Evolutionary conservation across 2,113 vertebrate species (phyloP).

Genomic region (Blennius ocellaris): DNA sequence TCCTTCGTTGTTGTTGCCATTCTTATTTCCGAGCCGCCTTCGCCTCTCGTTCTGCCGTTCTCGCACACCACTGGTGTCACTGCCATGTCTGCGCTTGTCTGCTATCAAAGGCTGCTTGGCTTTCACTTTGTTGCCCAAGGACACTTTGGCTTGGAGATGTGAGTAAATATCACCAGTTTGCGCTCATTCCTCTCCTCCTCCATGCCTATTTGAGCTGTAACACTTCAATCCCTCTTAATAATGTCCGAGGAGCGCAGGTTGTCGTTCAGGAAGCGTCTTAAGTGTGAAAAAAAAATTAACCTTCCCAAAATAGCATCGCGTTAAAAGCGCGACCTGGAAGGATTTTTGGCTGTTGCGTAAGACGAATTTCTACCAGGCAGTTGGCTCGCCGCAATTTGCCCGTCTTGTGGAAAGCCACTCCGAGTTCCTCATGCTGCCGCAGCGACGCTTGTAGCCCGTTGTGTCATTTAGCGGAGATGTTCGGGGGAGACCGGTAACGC

Average conservation of each 20-base stretch:
- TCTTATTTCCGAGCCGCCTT: no score
- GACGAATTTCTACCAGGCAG: slow-evolving; percentile 31
- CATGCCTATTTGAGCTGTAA: not conserved
- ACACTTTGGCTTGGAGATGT: no score
- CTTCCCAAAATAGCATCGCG: slow-evolving; percentile 10
- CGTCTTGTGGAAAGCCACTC: slow-evolving; percentile 35
- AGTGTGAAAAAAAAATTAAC: slow-evolving; percentile 13
- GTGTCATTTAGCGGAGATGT: slow-evolving; percentile 52
- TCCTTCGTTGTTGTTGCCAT: no score
- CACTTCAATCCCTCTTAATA: not conserved
- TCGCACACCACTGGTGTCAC: no score
- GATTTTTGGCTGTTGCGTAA: slow-evolving; percentile 28
- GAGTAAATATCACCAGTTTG: not conserved
- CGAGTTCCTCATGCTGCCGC: no score
- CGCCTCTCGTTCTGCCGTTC: no score
- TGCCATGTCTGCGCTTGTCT: no score
- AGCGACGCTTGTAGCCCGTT: slow-evolving; percentile 43
- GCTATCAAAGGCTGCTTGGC: no score
- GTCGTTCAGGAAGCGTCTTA: not conserved
- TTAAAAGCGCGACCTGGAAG: slow-evolving; percentile 17
- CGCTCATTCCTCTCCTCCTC: no score
- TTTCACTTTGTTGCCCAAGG: no score
- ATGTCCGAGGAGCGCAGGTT: not conserved
- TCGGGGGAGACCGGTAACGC: slow-evolving; percentile 51
- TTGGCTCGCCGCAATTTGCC: slow-evolving; percentile 60